A percentile compares a stretch with the other conserved stretches of the same genome.
phyloP scores from a whole-genome alignment of 1,140 invertebrate genomes.

The Pseudomyrmex cubaensis region DNA sequence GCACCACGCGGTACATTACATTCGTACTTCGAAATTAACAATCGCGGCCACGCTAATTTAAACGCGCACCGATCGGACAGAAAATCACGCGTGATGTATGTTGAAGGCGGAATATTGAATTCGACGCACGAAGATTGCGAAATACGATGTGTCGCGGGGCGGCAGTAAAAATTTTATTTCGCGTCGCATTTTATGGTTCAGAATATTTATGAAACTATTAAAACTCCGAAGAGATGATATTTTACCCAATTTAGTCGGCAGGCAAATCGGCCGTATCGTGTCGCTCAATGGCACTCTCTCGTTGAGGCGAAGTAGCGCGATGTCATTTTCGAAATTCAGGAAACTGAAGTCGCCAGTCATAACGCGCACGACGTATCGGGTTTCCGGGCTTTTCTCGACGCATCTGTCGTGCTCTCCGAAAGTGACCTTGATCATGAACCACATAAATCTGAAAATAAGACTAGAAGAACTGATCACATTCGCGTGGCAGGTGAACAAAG shows the following conservation, averaged over 20 bases:
- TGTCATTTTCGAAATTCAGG: conserved; percentile 94
- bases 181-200: no score
- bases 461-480: conserved; percentile 74
- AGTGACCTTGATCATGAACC: conserved; percentile 95
- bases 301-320: conserved; percentile 92
- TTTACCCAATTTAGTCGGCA: conserved; percentile 89
- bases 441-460: conserved; percentile 91
- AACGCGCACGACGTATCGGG: conserved; percentile 90
- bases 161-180: no score
- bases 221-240: background rate
- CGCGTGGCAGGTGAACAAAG: background rate
- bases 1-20: background rate
- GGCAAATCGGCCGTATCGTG: conserved; percentile 91
- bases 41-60: conserved; percentile 5
- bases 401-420: conserved; percentile 94
- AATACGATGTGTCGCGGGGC: no score
- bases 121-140: no score
- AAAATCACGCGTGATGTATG: no score
- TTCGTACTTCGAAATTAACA: conserved; percentile 14
- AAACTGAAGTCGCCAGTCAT: conserved; percentile 92
- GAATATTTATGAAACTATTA: background rate
- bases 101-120: no score
- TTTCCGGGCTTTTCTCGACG: conserved; percentile 88
- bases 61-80: no score
- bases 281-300: conserved; percentile 91